Base-by-base conservation (phyloP, 2,113 vertebrate genomes). In the Podarcis cretensis region DNA sequence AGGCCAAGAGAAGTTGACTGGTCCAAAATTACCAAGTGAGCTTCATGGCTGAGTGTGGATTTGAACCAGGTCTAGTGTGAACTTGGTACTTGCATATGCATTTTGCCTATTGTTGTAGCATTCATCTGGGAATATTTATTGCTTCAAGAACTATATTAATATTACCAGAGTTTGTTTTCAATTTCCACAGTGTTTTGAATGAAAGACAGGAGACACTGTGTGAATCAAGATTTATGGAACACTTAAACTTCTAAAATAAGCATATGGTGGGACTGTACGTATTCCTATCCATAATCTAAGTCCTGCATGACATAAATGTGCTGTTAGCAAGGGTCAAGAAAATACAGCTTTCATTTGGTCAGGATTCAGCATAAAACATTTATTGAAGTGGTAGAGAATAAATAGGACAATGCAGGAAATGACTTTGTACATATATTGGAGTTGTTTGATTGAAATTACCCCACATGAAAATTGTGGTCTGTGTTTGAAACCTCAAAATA, bases 81-180 rank as follows among this genome's bases (percentile, higher is more conserved):
- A 54, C 48, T 54, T 54, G 10, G 10, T 54, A 54, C 48, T 54
- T 54, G 48, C 48, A 48, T 48, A 48, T 48, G 43, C 43, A 54
- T 54, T 54, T 94, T 69, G 9, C 1, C 18, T 80, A 63, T 92
- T 92, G 83, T 21, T 13, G 66, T 63, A 4, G 90, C 68, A 90
- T 93, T 93, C 87, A 35, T 87, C 6, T 81, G 66, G 84, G 90
- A 95, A 92, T 94, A 65, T 87, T 74, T 79, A 79, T 95, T 89
- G 85, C 88, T 94, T 80, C 40, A 79, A 75, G 57, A 90, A 59
- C 14, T 73, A 87, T 68, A 68, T 0, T 7, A 90, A 81, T 76
- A n/a, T 77, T 93, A 82, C 10, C 88, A 63, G 10, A 92, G 91
- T 92, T 94, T 91, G 48, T 82, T 92, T 90, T 80, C 84, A 23